Evolutionary conservation across 2,888 invertebrate genomes (phyloP).

Genomic region (Diabrotica balteata): DNA sequence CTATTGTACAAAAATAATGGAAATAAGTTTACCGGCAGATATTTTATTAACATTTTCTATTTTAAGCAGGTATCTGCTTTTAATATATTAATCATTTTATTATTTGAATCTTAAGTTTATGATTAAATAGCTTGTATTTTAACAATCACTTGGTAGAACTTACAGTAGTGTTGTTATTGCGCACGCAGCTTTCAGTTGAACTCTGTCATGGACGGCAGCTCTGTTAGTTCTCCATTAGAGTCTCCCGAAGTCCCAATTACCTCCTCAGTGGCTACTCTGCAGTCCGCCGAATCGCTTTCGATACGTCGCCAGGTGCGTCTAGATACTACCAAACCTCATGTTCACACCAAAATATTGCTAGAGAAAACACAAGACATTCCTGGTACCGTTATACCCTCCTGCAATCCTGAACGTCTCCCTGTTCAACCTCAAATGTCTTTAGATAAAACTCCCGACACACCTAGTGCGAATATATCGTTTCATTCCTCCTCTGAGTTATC

Average conservation of each 20-base stretch:
- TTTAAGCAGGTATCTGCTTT: no score
- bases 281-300: slow-evolving; percentile 69
- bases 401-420: slow-evolving; percentile 36
- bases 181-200: slow-evolving; percentile 79
- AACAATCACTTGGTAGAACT: slow-evolving; percentile 25
- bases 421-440: slow-evolving; percentile 29
- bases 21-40: no score
- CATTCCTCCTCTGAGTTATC: slow-evolving; percentile 50
- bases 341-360: slow-evolving; percentile 27
- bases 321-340: slow-evolving; percentile 41
- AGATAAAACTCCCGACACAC: slow-evolving; percentile 70
- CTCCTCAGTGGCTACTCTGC: slow-evolving; percentile 71
- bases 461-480: slow-evolving; percentile 70
- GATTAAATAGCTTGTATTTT: background rate
- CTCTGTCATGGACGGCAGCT: slow-evolving; percentile 79
- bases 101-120: no score
- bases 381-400: slow-evolving; percentile 67
- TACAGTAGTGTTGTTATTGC: slow-evolving; percentile 46
- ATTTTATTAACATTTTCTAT: no score
- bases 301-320: slow-evolving; percentile 61
- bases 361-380: slow-evolving; percentile 71
- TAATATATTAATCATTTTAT: no score
- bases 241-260: slow-evolving; percentile 77
- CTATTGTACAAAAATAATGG: no score
- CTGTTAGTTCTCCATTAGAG: slow-evolving; percentile 83